Percentiles rank a stretch among this genome's conserved stretches.
Evolutionary conservation across 2,888 invertebrate species (phyloP).

Genomic region (Julus scanicus): DNA sequence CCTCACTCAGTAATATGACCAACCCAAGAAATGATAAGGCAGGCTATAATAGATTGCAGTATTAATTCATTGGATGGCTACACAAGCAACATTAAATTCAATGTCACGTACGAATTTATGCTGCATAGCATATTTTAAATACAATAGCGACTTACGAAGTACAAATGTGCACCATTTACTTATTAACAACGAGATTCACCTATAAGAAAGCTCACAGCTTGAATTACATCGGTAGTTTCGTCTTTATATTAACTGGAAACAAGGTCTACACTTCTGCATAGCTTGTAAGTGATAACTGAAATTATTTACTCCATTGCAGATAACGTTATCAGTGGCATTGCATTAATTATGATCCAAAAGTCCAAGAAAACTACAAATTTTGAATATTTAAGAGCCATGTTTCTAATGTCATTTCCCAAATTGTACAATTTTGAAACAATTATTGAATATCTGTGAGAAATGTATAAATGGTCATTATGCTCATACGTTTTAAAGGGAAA

Average conservation of each 20-base stretch:
- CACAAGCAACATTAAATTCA: slow-evolving; percentile 20
- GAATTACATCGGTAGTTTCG: too few relatives aligned
- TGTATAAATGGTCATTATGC: too few relatives aligned
- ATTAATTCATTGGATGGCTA: not conserved
- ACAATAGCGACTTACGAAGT: not conserved
- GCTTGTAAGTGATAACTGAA: slow-evolving; percentile 32
- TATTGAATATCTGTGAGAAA: too few relatives aligned
- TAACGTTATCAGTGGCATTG: not conserved
- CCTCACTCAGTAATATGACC: slow-evolving; percentile 11
- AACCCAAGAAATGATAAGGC: not conserved
- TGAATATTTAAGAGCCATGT: too few relatives aligned
- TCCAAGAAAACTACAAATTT: too few relatives aligned
- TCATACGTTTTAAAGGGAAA: too few relatives aligned
- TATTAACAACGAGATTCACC: not conserved
- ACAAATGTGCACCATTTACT: not conserved
- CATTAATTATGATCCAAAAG: not conserved
- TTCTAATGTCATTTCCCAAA: too few relatives aligned
- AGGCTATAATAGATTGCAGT: not conserved
- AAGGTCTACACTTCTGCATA: not conserved
- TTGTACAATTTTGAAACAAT: too few relatives aligned
- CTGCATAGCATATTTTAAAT: not conserved
- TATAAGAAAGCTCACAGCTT: not conserved
- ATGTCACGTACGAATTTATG: slow-evolving; percentile 2
- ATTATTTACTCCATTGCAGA: not conserved
- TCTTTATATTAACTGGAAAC: not conserved